Conservation (phyloP, 2,888 invertebrate species). For the Cosmopolites sordidus region DNA sequence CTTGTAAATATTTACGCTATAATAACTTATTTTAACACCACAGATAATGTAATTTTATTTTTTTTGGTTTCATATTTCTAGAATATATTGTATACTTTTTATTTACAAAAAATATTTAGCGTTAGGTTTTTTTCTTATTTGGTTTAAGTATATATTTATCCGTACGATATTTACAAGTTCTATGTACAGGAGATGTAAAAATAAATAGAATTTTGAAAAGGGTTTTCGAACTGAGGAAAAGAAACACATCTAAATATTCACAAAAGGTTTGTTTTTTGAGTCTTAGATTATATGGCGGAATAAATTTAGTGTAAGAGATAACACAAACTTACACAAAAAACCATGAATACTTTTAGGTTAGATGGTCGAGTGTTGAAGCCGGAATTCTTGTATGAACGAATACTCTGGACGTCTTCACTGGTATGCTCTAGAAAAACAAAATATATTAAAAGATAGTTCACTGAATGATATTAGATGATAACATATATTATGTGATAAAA, state of each 20-base stretch:
- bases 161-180: slow-evolving; percentile 16
- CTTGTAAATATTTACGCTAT: neutral
- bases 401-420: slow-evolving; percentile 20
- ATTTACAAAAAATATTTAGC: slow-evolving; percentile 22
- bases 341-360: neutral
- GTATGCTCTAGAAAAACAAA: slow-evolving; percentile 19
- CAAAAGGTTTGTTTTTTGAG: no score
- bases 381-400: slow-evolving; percentile 12
- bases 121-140: slow-evolving; percentile 16
- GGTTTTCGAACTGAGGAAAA: neutral
- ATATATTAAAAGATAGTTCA: no score
- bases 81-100: slow-evolving; percentile 14
- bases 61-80: slow-evolving; percentile 15
- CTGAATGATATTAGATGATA: no score
- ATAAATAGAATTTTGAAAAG: slow-evolving; percentile 8
- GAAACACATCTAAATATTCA: no score
- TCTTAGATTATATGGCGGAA: no score
- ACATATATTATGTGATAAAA: no score
- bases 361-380: neutral
- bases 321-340: neutral
- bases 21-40: no score
- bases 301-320: no score
- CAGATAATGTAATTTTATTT: slow-evolving; percentile 21
- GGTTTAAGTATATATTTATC: slow-evolving; percentile 8
- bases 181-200: slow-evolving; percentile 18